Evolutionary conservation across 92 coral and sea anemone species (phyloP), one percentile per base, ranked within the genome.

Genomic region (Scolanthus callimorphus): DNA sequence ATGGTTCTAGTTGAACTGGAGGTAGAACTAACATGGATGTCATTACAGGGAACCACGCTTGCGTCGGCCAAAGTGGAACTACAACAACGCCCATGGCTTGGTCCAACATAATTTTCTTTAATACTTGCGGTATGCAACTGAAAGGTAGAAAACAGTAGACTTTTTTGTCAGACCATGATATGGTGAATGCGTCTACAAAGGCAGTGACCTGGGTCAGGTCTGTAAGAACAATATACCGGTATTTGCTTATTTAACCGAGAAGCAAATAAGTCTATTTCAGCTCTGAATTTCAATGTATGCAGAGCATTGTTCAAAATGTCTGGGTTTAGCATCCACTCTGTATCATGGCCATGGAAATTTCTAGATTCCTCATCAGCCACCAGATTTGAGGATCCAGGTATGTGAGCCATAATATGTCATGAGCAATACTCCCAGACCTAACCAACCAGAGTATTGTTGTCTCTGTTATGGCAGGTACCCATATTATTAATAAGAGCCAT

Each of bases 111-210:
- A 73, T 74, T 20, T 81, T 81, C 49, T 67, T 81, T 2, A 75
- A 31, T 37, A 62, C 73, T 24, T 57, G 57, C 17, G 53, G 22
- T 29, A 82, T 20, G 38, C 79, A 82, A 21, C 89, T 76, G 31
- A 76, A 82, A 22, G 76, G 89, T 20, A 80, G 89, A 57, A 82
- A 75, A 44, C 79, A 82, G 34, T 82, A 70, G 39, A 82, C 67
- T 10, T 47, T 19, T 37, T 41, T 31, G 15, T 73, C 55, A 47
- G 52, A 6, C 83, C 89, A 82, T 39, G 75, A 63, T 28, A 76
- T 75, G 28, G 79, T 55, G 49, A 75, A 75, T 2, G 89, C 89
- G 59, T 75, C 21, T 3, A 82, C 51, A 37, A 58, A 55, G 1
- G 51, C n/a, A 30, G 50, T 82, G 82, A 1, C 47, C 73, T 24